Evolutionary conservation across 2,888 invertebrate genomes (phyloP).

Genomic region (Trichopria drosophilae): DNA sequence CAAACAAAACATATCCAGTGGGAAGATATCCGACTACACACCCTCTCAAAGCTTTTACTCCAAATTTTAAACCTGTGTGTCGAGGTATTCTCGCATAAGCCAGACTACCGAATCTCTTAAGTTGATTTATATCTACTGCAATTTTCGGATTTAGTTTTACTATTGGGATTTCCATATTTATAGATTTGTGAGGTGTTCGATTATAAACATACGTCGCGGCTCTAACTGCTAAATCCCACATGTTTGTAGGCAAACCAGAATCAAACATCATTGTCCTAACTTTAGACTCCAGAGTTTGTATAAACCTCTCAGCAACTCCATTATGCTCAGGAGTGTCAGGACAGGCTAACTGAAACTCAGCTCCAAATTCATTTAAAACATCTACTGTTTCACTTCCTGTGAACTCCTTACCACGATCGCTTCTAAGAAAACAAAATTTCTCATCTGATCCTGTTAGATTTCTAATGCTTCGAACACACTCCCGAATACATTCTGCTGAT

Average conservation of each 20-base stretch:
- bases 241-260: constrained; percentile 27
- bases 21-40: not conserved
- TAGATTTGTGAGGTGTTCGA: constrained; percentile 29
- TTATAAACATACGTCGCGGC: constrained; percentile 32
- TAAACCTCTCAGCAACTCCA: constrained; percentile 29
- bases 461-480: not conserved
- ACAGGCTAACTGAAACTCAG: too few species aligned
- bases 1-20: constrained; percentile 16
- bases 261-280: constrained; percentile 28
- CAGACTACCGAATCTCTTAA: constrained; percentile 15
- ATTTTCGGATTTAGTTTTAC: constrained; percentile 20
- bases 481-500: not conserved
- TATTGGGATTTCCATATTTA: constrained; percentile 20
- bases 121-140: constrained; percentile 2
- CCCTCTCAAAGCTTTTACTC: constrained; percentile 18
- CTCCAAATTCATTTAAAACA: too few species aligned
- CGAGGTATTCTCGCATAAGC: constrained; percentile 18
- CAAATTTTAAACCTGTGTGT: too few species aligned
- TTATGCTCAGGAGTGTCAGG: too few species aligned
- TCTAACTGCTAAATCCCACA: constrained; percentile 34
- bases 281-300: constrained; percentile 28
- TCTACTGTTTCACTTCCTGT: constrained; percentile 25
- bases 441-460: constrained; percentile 9
- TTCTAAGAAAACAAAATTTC: constrained; percentile 26
- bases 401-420: constrained; percentile 29